Conservation (phyloP, 2,888 invertebrate genomes). For the Andrena camellia region DNA sequence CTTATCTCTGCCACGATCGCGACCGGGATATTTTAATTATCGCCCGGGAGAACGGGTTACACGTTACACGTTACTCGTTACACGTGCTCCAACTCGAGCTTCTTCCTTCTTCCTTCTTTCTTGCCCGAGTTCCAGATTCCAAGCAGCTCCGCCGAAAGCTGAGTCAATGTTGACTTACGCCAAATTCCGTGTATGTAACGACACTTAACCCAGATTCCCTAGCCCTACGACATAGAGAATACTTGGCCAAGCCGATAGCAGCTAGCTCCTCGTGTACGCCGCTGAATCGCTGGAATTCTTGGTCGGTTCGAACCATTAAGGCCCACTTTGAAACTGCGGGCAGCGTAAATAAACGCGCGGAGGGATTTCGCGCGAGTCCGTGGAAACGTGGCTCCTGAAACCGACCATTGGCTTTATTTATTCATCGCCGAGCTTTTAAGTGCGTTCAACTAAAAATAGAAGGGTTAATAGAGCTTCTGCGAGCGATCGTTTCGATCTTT, state of each 20-base stretch:
- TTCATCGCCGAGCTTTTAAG: background rate
- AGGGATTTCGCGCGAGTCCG: background rate
- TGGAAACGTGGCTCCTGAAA: background rate
- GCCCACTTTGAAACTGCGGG: background rate
- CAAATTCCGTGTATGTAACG: conserved; percentile 35
- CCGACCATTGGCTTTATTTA: conserved; percentile 12
- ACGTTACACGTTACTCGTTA: background rate
- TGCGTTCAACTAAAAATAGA: conserved; percentile 21
- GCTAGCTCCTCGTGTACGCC: background rate
- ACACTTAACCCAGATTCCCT: conserved; percentile 59
- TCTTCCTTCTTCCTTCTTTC: conserved; percentile 16
- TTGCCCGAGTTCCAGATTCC: conserved; percentile 26
- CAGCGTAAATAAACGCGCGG: conserved; percentile 29
- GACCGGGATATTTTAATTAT: conserved; percentile 33
- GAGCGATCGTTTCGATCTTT: conserved; percentile 1
- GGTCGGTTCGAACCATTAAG: conserved; percentile 7
- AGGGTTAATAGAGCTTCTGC: background rate
- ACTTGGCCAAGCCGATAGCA: conserved; percentile 30
- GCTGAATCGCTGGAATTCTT: conserved; percentile 10
- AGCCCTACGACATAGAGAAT: conserved; percentile 14
- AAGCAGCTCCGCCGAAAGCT: conserved; percentile 32
- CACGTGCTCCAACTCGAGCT: background rate
- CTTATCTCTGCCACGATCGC: conserved; percentile 26
- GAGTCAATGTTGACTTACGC: conserved; percentile 57
- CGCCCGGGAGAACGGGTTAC: background rate